phyloP scores from a whole-genome alignment of 37 sponge, comb jelly and placozoan genomes.

The Halisarca cf. caerulea region DNA sequence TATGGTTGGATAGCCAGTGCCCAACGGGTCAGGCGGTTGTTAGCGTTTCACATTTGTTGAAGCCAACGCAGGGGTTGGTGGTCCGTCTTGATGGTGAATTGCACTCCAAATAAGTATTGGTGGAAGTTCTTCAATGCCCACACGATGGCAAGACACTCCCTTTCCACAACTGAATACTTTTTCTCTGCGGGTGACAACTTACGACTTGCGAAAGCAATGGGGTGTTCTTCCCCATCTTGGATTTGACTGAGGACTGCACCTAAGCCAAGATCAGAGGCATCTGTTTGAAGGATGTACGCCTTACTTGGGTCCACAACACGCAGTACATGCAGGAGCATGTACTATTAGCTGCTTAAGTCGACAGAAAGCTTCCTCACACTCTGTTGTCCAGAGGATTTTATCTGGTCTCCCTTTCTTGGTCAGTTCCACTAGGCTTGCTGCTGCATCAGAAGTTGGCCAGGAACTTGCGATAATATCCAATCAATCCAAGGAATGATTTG shows the following conservation, averaged over 20 bases:
- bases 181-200: slow-evolving; percentile 17
- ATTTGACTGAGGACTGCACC: slow-evolving; percentile 41
- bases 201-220: slow-evolving; percentile 30
- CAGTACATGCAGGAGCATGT: slow-evolving; percentile 24
- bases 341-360: not conserved
- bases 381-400: slow-evolving; percentile 7
- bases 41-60: slow-evolving; percentile 22
- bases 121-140: slow-evolving; percentile 36
- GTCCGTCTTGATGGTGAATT: slow-evolving; percentile 32
- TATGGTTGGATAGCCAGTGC: slow-evolving; percentile 34
- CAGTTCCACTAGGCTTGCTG: not conserved
- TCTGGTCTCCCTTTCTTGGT: slow-evolving; percentile 19
- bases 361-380: slow-evolving; percentile 15
- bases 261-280: slow-evolving; percentile 35
- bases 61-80: slow-evolving; percentile 34
- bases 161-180: slow-evolving; percentile 40
- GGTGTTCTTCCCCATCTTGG: slow-evolving; percentile 38
- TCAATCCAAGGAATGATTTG: slow-evolving; percentile 19
- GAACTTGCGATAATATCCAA: slow-evolving; percentile 14
- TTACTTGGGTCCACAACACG: not conserved
- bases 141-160: slow-evolving; percentile 40
- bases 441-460: not conserved
- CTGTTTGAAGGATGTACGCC: slow-evolving; percentile 22
- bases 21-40: slow-evolving; percentile 32
- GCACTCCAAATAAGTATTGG: slow-evolving; percentile 1